These are phyloP conservation scores for Danio jaintianensis DNA, from an alignment of 2,797 vertebrate genomes.

Conservation along the genomic window DNA sequence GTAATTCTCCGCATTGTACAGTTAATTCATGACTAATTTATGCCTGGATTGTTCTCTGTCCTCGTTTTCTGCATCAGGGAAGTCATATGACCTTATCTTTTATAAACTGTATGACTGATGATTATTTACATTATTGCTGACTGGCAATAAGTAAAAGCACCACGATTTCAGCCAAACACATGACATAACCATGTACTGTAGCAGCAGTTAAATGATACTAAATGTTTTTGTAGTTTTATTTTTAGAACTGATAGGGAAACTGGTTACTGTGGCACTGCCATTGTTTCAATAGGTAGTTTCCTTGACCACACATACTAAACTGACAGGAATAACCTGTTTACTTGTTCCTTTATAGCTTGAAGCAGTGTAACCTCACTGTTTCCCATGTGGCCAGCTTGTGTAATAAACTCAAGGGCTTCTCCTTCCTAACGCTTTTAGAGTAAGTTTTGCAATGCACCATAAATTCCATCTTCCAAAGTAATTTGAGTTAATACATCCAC, in stretches of 20 bases:
- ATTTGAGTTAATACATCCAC: background rate
- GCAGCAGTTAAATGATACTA: background rate
- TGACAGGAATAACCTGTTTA: background rate
- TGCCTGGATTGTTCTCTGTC: too few species aligned
- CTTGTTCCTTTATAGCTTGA: slow-evolving; percentile 67
- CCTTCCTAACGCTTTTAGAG: slow-evolving; percentile 78
- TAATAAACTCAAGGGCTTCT: slow-evolving; percentile 69
- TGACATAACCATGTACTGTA: background rate
- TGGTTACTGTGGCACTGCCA: background rate
- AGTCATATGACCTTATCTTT: too few species aligned
- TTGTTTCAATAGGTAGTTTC: background rate
- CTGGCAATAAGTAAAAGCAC: background rate
- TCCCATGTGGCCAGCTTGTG: slow-evolving; percentile 73
- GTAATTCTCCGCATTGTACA: too few species aligned
- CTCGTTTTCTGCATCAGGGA: too few species aligned
- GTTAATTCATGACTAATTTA: too few species aligned
- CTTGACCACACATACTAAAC: background rate
- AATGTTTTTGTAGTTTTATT: too few species aligned
- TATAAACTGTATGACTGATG: too few species aligned
- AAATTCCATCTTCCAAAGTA: background rate
- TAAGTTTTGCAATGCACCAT: slow-evolving; percentile 72
- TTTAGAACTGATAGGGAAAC: too few species aligned
- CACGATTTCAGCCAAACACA: background rate
- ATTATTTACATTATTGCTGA: too few species aligned
- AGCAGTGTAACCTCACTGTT: slow-evolving; percentile 72